Percentiles rank a stretch among this genome's conserved stretches.
Conservation (phyloP, 2,888 invertebrate species). For the Lucinisca nassula region DNA sequence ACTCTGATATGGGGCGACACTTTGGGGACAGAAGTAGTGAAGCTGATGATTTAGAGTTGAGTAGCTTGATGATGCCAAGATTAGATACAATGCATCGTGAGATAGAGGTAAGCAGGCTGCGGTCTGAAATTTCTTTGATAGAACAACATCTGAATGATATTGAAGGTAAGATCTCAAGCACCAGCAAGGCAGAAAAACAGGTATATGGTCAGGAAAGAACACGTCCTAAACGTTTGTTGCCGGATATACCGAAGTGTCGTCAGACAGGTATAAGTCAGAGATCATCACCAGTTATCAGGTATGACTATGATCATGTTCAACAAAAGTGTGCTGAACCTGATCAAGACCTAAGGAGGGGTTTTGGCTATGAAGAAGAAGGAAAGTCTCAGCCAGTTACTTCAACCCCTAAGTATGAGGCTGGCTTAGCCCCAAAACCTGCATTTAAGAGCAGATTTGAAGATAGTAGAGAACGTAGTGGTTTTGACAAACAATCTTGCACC, state of each 20-base stretch:
- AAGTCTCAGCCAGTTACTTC: background rate
- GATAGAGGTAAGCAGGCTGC: background rate
- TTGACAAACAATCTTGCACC: background rate
- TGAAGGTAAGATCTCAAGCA: background rate
- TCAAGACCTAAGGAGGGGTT: too few relatives aligned
- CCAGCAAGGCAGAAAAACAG: background rate
- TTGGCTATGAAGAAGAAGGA: background rate
- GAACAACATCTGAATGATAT: background rate
- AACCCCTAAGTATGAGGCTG: background rate
- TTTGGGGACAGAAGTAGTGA: too few relatives aligned
- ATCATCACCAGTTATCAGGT: background rate
- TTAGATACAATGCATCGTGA: background rate
- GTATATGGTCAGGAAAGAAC: background rate
- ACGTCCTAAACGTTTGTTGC: background rate
- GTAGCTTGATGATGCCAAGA: too few relatives aligned
- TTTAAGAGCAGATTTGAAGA: too few relatives aligned
- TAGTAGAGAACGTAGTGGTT: background rate
- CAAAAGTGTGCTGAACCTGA: background rate
- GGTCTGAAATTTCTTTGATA: background rate
- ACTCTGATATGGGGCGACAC: too few relatives aligned
- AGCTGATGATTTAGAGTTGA: too few relatives aligned
- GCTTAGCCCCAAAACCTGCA: too few relatives aligned
- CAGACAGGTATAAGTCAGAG: background rate
- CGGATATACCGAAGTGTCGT: background rate
- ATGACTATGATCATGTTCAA: background rate